Conservation (phyloP, 2,888 invertebrate genomes). For the Tyria jacobaeae region DNA sequence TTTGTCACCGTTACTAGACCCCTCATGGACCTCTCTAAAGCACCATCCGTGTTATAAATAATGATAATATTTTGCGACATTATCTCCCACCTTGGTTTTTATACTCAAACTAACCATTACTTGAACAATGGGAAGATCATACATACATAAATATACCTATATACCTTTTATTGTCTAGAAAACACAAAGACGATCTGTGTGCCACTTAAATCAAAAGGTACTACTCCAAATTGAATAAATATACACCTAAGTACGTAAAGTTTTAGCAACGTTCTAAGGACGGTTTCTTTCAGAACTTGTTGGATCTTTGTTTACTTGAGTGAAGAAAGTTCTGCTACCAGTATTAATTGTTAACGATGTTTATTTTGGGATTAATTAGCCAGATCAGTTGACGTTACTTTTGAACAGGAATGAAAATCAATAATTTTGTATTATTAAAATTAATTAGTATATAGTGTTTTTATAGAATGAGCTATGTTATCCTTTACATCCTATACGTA, state of each 20-base stretch:
- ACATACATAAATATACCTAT: too few relatives aligned
- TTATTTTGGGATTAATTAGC: slow-evolving; percentile 29
- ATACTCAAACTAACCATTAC: too few relatives aligned
- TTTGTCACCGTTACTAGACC: slow-evolving; percentile 28
- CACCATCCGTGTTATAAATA: not conserved
- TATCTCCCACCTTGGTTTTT: too few relatives aligned
- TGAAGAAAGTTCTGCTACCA: slow-evolving; percentile 14
- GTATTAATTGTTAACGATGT: slow-evolving; percentile 29
- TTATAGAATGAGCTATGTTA: too few relatives aligned
- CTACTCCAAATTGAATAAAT: slow-evolving; percentile 43
- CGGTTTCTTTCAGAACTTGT: slow-evolving; percentile 31
- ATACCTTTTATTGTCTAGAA: not conserved
- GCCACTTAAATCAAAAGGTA: slow-evolving; percentile 32
- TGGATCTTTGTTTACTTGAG: slow-evolving; percentile 15
- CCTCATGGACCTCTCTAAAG: not conserved
- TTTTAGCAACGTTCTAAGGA: slow-evolving; percentile 29
- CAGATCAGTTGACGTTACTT: not conserved
- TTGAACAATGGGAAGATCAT: too few relatives aligned
- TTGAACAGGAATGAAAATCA: not conserved
- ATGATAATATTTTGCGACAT: slow-evolving; percentile 8
- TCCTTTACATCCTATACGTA: too few relatives aligned
- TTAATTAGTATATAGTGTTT: not conserved
- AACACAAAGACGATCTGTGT: slow-evolving; percentile 25
- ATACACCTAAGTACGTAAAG: slow-evolving; percentile 29
- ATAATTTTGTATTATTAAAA: not conserved